phyloP scores from a whole-genome alignment of 2,888 invertebrate genomes.

The Ochlodes sylvanus region DNA sequence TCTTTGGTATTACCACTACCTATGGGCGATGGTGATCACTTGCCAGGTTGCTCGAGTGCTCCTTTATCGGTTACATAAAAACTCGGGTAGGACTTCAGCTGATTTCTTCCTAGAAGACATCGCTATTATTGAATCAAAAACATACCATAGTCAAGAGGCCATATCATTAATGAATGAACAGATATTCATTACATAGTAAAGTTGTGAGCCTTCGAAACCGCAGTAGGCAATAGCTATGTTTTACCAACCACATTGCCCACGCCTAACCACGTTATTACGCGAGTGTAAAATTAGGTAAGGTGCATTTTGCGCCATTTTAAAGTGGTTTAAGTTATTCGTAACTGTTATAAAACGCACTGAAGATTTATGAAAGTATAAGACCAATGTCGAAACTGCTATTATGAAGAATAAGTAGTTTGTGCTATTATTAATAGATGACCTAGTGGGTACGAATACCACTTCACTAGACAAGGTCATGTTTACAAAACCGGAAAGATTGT shows the following conservation, averaged over 20 bases:
- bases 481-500: background rate
- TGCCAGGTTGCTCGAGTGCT: too few species aligned
- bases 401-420: background rate
- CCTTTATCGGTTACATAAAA: too few species aligned
- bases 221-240: conserved; percentile 15
- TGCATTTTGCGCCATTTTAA: conserved; percentile 26
- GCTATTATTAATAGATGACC: too few species aligned
- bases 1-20: too few species aligned
- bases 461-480: background rate
- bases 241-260: background rate
- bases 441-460: too few species aligned
- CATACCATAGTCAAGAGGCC: background rate
- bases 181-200: conserved; percentile 10
- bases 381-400: background rate
- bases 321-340: conserved; percentile 30
- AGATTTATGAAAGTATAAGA: conserved; percentile 17
- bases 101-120: too few species aligned
- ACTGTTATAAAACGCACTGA: conserved; percentile 24
- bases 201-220: conserved; percentile 20
- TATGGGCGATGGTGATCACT: too few species aligned
- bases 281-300: conserved; percentile 17
- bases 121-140: background rate
- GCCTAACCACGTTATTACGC: conserved; percentile 26
- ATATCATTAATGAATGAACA: background rate
- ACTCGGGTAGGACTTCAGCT: background rate